phyloP scores from a whole-genome alignment of 2,797 vertebrate species.

The Pseudochaenichthys georgianus region DNA sequence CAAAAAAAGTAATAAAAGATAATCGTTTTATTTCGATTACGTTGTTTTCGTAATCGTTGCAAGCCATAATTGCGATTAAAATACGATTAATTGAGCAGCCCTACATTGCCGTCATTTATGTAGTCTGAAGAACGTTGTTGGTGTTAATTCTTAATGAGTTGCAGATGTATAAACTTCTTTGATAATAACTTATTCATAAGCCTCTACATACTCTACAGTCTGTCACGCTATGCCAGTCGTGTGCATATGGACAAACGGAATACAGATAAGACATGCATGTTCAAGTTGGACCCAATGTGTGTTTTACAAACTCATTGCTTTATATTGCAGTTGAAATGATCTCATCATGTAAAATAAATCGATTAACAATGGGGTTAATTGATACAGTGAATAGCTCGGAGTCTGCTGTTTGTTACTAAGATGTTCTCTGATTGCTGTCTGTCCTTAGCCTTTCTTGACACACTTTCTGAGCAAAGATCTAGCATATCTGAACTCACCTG shows the following conservation, averaged over 20 bases:
- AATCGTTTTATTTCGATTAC: no score
- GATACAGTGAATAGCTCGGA: neutral
- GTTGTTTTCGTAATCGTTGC: no score
- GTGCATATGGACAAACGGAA: neutral
- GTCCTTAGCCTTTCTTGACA: conserved; percentile 4
- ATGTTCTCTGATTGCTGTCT: neutral
- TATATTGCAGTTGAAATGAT: neutral
- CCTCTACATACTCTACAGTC: neutral
- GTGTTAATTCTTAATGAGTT: conserved; percentile 17
- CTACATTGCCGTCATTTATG: neutral
- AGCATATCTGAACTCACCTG: neutral
- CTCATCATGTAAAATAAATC: neutral
- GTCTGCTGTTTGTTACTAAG: neutral
- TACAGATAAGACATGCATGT: neutral
- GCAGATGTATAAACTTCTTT: conserved; percentile 7
- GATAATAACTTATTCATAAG: neutral
- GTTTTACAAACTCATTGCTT: neutral
- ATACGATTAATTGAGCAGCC: no score
- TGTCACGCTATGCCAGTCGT: neutral
- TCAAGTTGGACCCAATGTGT: neutral
- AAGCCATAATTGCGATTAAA: no score
- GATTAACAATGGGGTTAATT: neutral
- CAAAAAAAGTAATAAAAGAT: no score
- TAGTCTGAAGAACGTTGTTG: neutral
- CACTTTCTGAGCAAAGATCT: neutral